These are phyloP conservation scores for Halcyon smyrnensis DNA, from an alignment of 2,797 vertebrate genomes.

Conservation along the genomic window DNA sequence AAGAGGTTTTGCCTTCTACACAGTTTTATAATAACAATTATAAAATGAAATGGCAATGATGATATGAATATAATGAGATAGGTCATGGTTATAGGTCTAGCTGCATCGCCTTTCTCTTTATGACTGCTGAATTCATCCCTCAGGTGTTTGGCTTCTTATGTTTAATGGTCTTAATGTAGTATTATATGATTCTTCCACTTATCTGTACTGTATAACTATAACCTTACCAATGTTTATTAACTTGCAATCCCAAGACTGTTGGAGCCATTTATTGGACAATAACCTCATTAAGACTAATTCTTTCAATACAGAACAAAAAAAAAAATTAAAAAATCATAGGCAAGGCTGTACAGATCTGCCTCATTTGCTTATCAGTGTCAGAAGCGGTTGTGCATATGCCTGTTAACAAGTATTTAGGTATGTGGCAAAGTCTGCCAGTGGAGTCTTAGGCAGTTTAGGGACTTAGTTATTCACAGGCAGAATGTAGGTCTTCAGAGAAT, in stretches of 20 bases:
- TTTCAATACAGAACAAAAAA: neutral
- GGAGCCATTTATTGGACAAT: neutral
- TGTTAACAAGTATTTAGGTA: neutral
- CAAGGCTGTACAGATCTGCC: neutral
- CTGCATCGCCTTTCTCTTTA: neutral
- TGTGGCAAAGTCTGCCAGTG: neutral
- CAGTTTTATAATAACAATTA: neutral
- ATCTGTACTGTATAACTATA: neutral
- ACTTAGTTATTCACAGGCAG: neutral
- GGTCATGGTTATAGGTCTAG: neutral
- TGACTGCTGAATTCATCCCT: neutral
- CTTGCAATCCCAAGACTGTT: neutral
- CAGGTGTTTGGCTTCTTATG: neutral
- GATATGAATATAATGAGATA: neutral
- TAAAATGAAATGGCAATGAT: neutral
- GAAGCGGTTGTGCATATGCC: neutral
- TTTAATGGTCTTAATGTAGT: neutral
- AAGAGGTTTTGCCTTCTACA: neutral
- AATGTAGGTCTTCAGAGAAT: neutral
- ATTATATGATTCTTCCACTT: neutral
- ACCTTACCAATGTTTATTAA: neutral
- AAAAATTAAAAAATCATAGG: too few relatives aligned
- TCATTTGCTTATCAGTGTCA: neutral
- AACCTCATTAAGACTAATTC: neutral
- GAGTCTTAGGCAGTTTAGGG: neutral